phyloP scores from a whole-genome alignment of 2,888 invertebrate species.

The Drosophila anceps region DNA sequence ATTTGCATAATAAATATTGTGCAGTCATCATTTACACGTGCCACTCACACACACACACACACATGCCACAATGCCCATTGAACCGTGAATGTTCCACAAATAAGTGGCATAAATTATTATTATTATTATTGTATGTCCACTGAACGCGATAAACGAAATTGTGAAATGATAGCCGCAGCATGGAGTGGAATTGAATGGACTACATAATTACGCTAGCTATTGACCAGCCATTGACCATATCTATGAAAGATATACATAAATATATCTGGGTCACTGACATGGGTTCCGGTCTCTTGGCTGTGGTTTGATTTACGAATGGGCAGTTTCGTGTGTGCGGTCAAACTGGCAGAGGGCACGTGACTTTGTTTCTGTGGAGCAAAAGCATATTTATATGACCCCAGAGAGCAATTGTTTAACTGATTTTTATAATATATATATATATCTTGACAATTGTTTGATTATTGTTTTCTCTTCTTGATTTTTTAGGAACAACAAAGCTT shows the following conservation, averaged over 20 bases:
- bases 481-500: slow-evolving; percentile 84
- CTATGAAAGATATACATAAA: not conserved
- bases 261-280: slow-evolving; percentile 52
- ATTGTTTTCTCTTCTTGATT: slow-evolving; percentile 2
- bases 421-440: not conserved
- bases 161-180: slow-evolving; percentile 12
- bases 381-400: slow-evolving; percentile 40
- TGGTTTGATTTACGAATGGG: slow-evolving; percentile 48
- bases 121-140: slow-evolving; percentile 51
- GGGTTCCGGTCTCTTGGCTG: slow-evolving; percentile 32
- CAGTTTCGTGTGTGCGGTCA: slow-evolving; percentile 11
- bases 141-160: slow-evolving; percentile 27
- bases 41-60: slow-evolving; percentile 11
- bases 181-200: slow-evolving; percentile 5
- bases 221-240: slow-evolving; percentile 30
- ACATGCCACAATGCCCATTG: slow-evolving; percentile 24
- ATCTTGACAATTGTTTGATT: not conserved
- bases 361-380: slow-evolving; percentile 24
- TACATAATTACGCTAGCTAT: slow-evolving; percentile 49
- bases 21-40: slow-evolving; percentile 32
- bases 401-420: slow-evolving; percentile 34
- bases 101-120: slow-evolving; percentile 61
- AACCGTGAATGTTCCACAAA: slow-evolving; percentile 55
- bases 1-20: slow-evolving; percentile 60
- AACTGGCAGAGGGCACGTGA: slow-evolving; percentile 41